Evolutionary conservation across 2,888 invertebrate species (phyloP), one percentile per base, ranked within the genome.

Genomic region (Allacma fusca): DNA sequence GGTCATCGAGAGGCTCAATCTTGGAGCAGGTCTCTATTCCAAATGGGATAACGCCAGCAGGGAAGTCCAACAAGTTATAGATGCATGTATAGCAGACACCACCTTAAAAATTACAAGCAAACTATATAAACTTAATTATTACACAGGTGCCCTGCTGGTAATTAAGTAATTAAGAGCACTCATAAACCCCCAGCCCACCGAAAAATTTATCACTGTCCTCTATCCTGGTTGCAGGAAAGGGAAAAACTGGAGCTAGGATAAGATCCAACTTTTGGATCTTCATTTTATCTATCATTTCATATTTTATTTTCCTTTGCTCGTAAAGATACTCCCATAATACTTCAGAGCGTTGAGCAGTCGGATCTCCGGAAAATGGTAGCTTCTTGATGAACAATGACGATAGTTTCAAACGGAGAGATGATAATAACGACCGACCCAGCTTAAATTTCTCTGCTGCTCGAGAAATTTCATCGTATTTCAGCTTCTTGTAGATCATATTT

Each of bases 211-310:
- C n/a, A n/a, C n/a, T n/a, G n/a, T 40, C 71, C n/a, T 71, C 57
- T 21, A 71, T 28, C 24, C 50, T 80, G 19, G 67, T 28, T 19
- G 67, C 67, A 2, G 67, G 67, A 16, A 19, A 81, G 75, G 21
- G 85, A 44, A 82, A 81, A 1, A 83, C 81, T 1, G 87, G 87
- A 75, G 86, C 86, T 28, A 87, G 81, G 12, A 87, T 81, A 1
- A 85, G 86, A 79, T 87, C 87, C 57, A 87, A 69, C 19, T 81
- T 78, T 24, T 50, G 65, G n/a, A 65, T 57, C 21, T 69, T 75
- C 77, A 75, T 75, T 21, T 24, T 9, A n/a, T 44, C 28, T 7
- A 75, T n/a, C n/a, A 75, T n/a, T 0, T 57, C 19, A 57, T 68
- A 28, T 9, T 67, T 68, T 13, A 75, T n/a, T 13, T 68, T 57